Conservation (phyloP, 2,888 invertebrate genomes). For the Hymenopus coronatus region DNA sequence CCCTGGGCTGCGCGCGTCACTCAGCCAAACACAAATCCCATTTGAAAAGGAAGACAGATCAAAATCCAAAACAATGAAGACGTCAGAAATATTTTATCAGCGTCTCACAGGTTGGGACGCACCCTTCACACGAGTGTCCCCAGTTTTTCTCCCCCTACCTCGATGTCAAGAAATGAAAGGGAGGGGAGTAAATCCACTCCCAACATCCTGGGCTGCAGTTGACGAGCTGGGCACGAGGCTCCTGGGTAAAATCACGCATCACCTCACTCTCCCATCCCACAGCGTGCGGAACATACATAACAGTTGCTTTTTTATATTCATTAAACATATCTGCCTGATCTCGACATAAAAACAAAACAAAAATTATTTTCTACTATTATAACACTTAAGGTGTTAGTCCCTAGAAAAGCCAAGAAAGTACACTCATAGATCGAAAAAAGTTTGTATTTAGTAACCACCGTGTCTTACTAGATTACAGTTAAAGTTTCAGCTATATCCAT, state of each 20-base stretch:
- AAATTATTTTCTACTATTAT: too few relatives aligned
- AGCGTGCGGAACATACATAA: too few relatives aligned
- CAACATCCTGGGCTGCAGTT: not conserved
- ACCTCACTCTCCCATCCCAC: not conserved
- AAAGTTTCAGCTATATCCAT: too few relatives aligned
- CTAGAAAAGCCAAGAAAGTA: too few relatives aligned
- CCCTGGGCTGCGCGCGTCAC: not conserved
- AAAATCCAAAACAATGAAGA: not conserved
- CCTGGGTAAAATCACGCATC: not conserved
- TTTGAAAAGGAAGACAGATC: not conserved
- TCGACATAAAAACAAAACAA: too few relatives aligned
- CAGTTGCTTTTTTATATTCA: too few relatives aligned
- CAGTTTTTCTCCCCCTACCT: not conserved
- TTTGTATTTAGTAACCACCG: too few relatives aligned
- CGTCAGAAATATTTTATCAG: not conserved
- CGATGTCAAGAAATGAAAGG: not conserved
- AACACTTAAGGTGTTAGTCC: too few relatives aligned
- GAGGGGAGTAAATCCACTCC: not conserved
- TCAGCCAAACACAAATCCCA: not conserved
- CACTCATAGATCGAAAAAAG: too few relatives aligned
- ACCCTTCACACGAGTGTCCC: not conserved
- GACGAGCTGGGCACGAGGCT: not conserved
- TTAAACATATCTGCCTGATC: too few relatives aligned
- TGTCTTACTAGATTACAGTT: too few relatives aligned
- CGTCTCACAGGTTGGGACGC: not conserved